Evolutionary conservation across 2,113 vertebrate species (phyloP).

Genomic region (Chamaea fasciata): DNA sequence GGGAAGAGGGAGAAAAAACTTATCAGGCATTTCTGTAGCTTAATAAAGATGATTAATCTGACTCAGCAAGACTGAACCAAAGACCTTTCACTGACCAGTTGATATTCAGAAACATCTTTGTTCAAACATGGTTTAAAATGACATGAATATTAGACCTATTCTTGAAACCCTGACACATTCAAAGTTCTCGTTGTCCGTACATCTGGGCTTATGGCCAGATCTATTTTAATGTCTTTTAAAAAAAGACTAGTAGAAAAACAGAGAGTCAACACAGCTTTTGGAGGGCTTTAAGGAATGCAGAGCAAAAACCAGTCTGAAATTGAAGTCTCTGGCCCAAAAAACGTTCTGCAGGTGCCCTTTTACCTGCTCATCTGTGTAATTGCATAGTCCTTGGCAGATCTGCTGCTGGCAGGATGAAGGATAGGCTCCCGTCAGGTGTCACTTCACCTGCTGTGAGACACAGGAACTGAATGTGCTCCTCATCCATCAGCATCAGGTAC

Average conservation of each 20-base stretch:
- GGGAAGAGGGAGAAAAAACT: background rate
- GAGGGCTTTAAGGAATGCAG: background rate
- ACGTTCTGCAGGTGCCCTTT: background rate
- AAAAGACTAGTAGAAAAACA: background rate
- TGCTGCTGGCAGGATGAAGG: background rate
- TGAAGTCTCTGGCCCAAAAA: background rate
- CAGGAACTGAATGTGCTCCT: background rate
- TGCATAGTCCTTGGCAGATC: background rate
- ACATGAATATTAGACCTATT: background rate
- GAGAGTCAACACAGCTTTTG: background rate
- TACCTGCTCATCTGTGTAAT: background rate
- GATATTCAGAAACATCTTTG: background rate
- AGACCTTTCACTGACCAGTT: background rate
- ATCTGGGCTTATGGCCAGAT: background rate
- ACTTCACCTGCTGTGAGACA: background rate
- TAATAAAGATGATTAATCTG: background rate
- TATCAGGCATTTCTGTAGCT: constrained; percentile 5
- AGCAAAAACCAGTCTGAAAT: background rate
- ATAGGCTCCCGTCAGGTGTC: too few species aligned
- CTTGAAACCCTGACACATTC: background rate
- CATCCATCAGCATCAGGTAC: background rate
- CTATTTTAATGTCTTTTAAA: background rate
- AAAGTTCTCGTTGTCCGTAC: background rate
- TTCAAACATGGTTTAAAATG: background rate
- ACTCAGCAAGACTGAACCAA: background rate